Evolutionary conservation across 1,140 invertebrate genomes (phyloP), one percentile per base, ranked within the genome.

Genomic region (Phymastichus coffea): DNA sequence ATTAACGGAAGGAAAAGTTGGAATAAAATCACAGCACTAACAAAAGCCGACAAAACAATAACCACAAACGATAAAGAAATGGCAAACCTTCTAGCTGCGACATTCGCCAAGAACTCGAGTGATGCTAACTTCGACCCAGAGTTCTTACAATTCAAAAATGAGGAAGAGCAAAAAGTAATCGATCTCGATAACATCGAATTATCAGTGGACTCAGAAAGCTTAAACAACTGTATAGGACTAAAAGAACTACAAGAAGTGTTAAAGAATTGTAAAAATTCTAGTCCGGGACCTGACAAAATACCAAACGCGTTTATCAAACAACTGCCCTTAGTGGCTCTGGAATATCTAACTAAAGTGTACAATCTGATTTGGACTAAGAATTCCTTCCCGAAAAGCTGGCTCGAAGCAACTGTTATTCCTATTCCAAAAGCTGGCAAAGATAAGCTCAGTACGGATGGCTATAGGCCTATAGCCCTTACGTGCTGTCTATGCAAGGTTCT

Each of bases 61-160:
- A n/a, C n/a, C n/a, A n/a, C n/a, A n/a, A n/a, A n/a, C n/a, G n/a
- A n/a, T n/a, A n/a, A n/a, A n/a, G n/a, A 62, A 61, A 68, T 58
- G 17, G 47, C 68, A 6, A 30, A 73, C 23, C 17, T 64, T 26
- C 44, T 72, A 41, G 67, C 66, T 4, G 26, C 63, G 19, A 63
- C 61, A 1, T 70, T 72, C 55, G 64, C 64, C 10, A 22, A 26
- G 9, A 70, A 69, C 55, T 72, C 69, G 14, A 66, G 62, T 20
- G 62, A 67, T 12, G 33, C 40, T 25, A 70, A 67, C 57, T 63
- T 64, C 49, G 48, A 57, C 56, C n/a, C 6, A 17, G 40, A 41
- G 22, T 41, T 41, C 22, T 20, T 17, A 6, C 7, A 3, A 41
- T 12, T 6, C 22, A 41, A 41, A 12, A 41, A n/a, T n/a, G n/a